A percentile compares a stretch with the other conserved stretches of the same genome.
Evolutionary conservation across 2,113 vertebrate species (phyloP).

Genomic region (Ascaphus truei): DNA sequence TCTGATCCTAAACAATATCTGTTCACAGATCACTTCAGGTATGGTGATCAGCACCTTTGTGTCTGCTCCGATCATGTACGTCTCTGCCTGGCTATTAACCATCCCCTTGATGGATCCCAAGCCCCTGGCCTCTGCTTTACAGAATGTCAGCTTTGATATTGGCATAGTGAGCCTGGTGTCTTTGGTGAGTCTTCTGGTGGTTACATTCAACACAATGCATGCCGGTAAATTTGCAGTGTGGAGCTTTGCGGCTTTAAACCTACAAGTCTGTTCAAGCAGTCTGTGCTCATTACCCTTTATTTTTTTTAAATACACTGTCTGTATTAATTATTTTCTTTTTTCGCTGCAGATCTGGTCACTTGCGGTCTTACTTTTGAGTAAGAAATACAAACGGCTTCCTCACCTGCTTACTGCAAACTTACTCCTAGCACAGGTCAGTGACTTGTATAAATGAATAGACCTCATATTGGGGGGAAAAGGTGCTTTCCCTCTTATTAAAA

Average conservation of each 20-base stretch:
- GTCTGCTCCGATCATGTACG: slow-evolving; percentile 95
- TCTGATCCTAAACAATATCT: not conserved
- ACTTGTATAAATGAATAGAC: no score
- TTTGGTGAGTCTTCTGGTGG: slow-evolving; percentile 73
- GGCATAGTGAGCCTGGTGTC: slow-evolving; percentile 86
- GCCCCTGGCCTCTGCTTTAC: slow-evolving; percentile 73
- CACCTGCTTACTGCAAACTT: slow-evolving; percentile 87
- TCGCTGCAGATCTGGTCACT: slow-evolving; percentile 85
- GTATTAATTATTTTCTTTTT: no score
- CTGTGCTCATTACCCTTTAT: no score
- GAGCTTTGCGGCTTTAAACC: no score
- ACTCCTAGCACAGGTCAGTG: slow-evolving; percentile 85
- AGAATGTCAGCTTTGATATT: slow-evolving; percentile 87
- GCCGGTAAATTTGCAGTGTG: not conserved
- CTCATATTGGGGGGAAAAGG: no score
- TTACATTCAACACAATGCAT: no score
- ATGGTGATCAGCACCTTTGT: slow-evolving; percentile 97
- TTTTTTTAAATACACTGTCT: no score
- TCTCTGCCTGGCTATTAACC: slow-evolving; percentile 90
- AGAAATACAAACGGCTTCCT: slow-evolving; percentile 84
- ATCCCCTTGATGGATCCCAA: slow-evolving; percentile 84
- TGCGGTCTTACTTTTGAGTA: slow-evolving; percentile 80
- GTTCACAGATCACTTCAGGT: slow-evolving; percentile 82
- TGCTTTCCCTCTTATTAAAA: no score
- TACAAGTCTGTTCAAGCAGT: no score